Percentiles rank a stretch among this genome's conserved stretches.
Conservation (phyloP, 2,113 vertebrate species). For the Gallinago media region DNA sequence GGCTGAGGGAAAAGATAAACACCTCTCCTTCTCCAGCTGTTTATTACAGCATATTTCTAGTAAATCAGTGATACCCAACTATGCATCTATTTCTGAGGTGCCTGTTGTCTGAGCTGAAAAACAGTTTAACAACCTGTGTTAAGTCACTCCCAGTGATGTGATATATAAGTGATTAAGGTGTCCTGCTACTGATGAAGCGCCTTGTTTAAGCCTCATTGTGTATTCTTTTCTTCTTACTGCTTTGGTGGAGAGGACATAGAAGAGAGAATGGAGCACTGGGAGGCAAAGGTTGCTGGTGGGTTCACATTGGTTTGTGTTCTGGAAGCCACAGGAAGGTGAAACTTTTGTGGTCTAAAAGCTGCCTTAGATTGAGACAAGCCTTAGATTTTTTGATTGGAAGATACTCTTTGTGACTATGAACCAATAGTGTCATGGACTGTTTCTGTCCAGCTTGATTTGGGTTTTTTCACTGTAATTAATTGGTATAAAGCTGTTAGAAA, state of each 20-base stretch:
- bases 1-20: background rate
- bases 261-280: background rate
- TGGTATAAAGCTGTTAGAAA: background rate
- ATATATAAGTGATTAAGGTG: background rate
- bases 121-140: background rate
- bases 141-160: background rate
- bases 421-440: background rate
- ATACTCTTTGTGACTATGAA: background rate
- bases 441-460: background rate
- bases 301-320: background rate
- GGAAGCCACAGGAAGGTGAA: background rate
- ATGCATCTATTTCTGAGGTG: conserved; percentile 9
- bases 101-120: background rate
- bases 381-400: background rate
- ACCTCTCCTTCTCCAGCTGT: background rate
- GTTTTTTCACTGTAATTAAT: background rate
- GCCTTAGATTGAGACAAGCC: background rate
- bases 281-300: background rate
- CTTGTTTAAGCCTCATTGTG: background rate
- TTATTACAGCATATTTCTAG: conserved; percentile 17
- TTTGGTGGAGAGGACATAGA: background rate
- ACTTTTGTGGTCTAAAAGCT: background rate
- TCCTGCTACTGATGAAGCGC: background rate
- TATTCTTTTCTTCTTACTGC: background rate
- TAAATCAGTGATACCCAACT: background rate